Base-by-base conservation (phyloP, 2,113 vertebrate genomes). In the Machaerirhynchus nigripectus region DNA sequence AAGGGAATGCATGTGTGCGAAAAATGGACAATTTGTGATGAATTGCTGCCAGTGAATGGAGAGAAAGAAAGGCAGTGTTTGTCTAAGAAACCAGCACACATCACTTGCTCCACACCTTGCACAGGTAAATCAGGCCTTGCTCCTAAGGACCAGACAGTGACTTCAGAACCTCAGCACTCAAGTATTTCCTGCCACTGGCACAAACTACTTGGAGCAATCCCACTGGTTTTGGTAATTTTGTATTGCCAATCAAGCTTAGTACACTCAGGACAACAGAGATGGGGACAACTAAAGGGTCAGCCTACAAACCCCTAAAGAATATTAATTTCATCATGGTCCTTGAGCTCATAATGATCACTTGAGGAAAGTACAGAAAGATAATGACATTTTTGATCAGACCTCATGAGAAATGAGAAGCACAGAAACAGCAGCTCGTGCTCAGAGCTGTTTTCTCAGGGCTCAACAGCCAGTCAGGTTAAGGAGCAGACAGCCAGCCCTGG, bases 321-420 rank as follows among this genome's bases (percentile, higher is more conserved):
- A 33, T 24, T 35, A 35, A 46, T 55, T 63, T 63, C 27, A 44
- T 31, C 42, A 10, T 6, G 13, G 18, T 57, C 46, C 46, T 65
- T 0, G 0, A 67, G 30, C 24, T 83, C 47, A 28, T 52, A 52
- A 64, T 13, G 4, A 50, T 15, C 19, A 77, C 2, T 4, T 50
- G 47, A 70, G 49, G 86, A 11, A 10, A 39, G 26, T 8, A 63
- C 2, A 56, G 83, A 56, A 59, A 67, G 9, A 50, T 11, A 65
- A 47, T 6, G 13, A 21, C 13, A 83, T 76, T 71, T 93, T 74
- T 40, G 44, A 11, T 49, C 37, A 37, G 68, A 22, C 6, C 24
- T 74, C 19, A 24, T 3, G 40, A 78, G 30, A 78, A 78, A 86
- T 1, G 2, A 22, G 17, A 65, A 69, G 33, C 7, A 37, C 15